Base-by-base conservation (phyloP, 2,888 invertebrate species). In the Branchipolynoe longqiensis region DNA sequence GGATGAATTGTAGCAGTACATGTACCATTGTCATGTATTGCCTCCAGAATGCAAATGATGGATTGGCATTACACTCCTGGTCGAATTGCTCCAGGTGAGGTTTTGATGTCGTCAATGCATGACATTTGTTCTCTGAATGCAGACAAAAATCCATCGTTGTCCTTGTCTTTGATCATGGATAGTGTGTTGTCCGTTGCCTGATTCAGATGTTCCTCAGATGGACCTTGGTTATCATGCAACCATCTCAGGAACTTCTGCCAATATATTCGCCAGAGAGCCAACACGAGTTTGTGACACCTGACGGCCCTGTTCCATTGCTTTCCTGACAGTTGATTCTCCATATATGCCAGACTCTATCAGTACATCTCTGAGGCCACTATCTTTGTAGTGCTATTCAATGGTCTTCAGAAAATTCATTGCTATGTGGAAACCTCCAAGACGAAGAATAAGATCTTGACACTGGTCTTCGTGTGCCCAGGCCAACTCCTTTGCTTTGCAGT, bases 351-450 rank as follows among this genome's bases (percentile, higher is more conserved):
- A 84, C 31, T 84, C 84, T 12, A 73, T 69, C 6, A 64, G 48
- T 3, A 84, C 6, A 28, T 84, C 84, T 69, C 69, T 40, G 12
- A 84, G 18, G 25, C 84, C 84, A 73, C 14, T 8, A 18, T 41
- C 69, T 28, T 64, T 48, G 69, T 69, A 69, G 22, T 22, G 6
- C 48, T 84, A 69, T 22, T 69, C 84, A 69, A 84, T 14, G 25
- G n/a, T 18, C 4, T 64, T 18, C 18, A 84, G 84, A 28, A 22
- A 84, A 28, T 33, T 73, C 6, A 84, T 36, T 22, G 48, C 84
- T 38, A 84, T 69, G 69, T 84, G 84, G 33, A 85, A 85, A 6
- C 85, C 82, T 38, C 82, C 85, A 83, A 82, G 25, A 28, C 85
- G 82, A 22, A 85, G 48, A 12, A 85, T 56, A 18, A 36, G 25